Percentiles rank a stretch among this genome's conserved stretches.
Conservation (phyloP, 1,140 invertebrate species). For the fruit fly (Drosophila melanogaster) region Release_6_plus_ISO1_MT NT_033779.5:19017501-19018000, state of each 20-base stretch:
- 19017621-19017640: constrained; percentile 83
- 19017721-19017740: neutral
- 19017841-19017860: neutral
- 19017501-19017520: constrained; percentile 24
- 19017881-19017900: too few species aligned
- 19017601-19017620: constrained; percentile 84
- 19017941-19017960: too few species aligned
- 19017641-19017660: constrained; percentile 84
- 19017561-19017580: constrained; percentile 5
- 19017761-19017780: constrained; percentile 42
- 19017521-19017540: neutral
- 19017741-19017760: constrained; percentile 11
- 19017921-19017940: too few species aligned
- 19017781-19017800: constrained; percentile 37
- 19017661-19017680: constrained; percentile 84
- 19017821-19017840: neutral
- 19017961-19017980: too few species aligned
- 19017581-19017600: constrained; percentile 63
- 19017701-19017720: neutral
- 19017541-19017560: constrained; percentile 2
- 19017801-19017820: neutral
- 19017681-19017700: constrained; percentile 44
- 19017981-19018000: too few species aligned
- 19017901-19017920: too few species aligned
- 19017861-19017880: neutral